These are phyloP conservation scores for Lamellibrachia luymesi DNA, from an alignment of 1,140 invertebrate genomes.

Conservation along the genomic window DNA sequence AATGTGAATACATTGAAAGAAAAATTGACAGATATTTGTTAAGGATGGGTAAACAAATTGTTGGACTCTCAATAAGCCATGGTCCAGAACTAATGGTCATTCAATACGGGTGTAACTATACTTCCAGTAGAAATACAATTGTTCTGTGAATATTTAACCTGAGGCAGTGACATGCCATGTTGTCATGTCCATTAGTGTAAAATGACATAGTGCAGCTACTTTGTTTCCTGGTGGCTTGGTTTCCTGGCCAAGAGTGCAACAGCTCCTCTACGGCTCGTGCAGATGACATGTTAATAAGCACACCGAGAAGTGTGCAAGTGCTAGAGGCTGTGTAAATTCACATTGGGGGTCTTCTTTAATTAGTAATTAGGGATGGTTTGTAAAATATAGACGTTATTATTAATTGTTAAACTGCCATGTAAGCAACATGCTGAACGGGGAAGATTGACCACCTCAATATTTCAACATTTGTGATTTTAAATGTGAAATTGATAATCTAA, in stretches of 20 bases:
- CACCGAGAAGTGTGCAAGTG: neutral
- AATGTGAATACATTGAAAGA: too few species aligned
- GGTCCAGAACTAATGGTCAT: neutral
- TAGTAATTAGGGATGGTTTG: neutral
- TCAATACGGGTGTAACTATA: neutral
- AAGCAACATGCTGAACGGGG: too few species aligned
- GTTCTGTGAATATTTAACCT: neutral
- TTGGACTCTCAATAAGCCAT: too few species aligned
- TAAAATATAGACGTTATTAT: neutral
- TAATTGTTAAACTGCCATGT: too few species aligned
- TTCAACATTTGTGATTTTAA: too few species aligned
- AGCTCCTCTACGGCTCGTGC: neutral
- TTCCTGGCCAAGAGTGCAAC: constrained; percentile 5
- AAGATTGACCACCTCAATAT: too few species aligned
- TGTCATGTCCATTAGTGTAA: neutral
- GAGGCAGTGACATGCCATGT: neutral
- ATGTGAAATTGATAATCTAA: too few species aligned
- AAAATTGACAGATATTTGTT: neutral
- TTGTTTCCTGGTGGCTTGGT: constrained; percentile 13
- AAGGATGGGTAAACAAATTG: neutral
- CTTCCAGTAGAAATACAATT: neutral
- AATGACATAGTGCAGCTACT: too few species aligned
- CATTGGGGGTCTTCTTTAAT: neutral
- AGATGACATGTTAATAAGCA: neutral
- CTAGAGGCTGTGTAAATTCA: neutral